Evolutionary conservation across 2,113 vertebrate species (phyloP).

Genomic region (Spea bombifrons): DNA sequence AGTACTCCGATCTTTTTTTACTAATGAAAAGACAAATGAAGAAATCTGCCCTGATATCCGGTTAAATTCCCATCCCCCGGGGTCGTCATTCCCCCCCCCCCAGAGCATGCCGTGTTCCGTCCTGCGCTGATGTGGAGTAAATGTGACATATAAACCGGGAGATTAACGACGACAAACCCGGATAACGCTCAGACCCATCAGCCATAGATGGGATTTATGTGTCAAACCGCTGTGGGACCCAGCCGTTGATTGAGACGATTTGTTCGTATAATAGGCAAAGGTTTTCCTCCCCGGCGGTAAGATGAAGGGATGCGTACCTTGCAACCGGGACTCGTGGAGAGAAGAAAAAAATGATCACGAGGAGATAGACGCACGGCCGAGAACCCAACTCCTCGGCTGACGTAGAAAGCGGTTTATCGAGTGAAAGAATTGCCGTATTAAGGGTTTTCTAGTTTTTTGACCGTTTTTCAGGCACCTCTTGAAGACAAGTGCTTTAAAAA

Average conservation of each 20-base stretch:
- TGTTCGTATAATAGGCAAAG: constrained; percentile 38
- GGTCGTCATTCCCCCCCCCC: neutral
- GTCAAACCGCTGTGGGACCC: neutral
- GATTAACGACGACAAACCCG: constrained; percentile 36
- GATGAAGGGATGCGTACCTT: constrained; percentile 1
- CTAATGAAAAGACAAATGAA: constrained; percentile 34
- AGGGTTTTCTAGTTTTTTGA: too few species aligned
- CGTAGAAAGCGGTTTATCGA: too few species aligned
- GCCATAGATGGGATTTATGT: neutral
- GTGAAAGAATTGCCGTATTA: too few species aligned
- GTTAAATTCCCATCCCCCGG: constrained; percentile 2
- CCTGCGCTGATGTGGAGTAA: constrained; percentile 30
- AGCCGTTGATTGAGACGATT: constrained; percentile 40
- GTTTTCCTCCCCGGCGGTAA: neutral
- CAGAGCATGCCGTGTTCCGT: constrained; percentile 20
- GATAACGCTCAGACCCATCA: constrained; percentile 24
- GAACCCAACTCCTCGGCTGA: neutral
- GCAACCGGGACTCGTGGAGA: constrained; percentile 1
- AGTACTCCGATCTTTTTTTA: neutral
- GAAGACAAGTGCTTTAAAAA: too few species aligned
- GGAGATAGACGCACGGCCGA: constrained; percentile 1
- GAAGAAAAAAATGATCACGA: constrained; percentile 9
- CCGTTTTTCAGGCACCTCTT: too few species aligned
- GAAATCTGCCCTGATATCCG: constrained; percentile 10
- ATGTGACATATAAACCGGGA: constrained; percentile 34